Evolutionary conservation across 2,888 invertebrate genomes (phyloP).

Genomic region (Nasonovia ribisnigri): DNA sequence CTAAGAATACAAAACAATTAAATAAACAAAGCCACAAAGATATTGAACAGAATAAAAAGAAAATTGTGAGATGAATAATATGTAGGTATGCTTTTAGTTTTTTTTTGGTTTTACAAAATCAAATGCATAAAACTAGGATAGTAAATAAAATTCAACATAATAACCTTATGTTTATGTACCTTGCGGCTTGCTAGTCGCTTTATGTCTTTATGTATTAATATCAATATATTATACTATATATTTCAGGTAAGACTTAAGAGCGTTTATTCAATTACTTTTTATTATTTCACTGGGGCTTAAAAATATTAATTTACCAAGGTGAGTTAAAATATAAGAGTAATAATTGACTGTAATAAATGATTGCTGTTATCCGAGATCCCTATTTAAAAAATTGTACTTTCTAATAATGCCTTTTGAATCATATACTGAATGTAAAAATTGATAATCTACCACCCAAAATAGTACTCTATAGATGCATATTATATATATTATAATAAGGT

Average conservation of each 20-base stretch:
- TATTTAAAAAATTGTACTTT: neutral
- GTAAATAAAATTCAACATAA: neutral
- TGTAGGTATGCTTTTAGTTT: neutral
- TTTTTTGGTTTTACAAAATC: neutral
- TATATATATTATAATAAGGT: neutral
- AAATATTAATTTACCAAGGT: neutral
- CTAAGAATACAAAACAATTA: conserved; percentile 45
- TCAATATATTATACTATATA: neutral
- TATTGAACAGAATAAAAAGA: conserved; percentile 26
- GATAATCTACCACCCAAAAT: neutral
- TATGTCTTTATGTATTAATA: neutral
- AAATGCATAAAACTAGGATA: neutral
- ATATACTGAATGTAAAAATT: neutral
- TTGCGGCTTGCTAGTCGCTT: neutral
- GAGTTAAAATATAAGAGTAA: neutral
- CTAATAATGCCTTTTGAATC: neutral
- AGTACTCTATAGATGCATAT: neutral
- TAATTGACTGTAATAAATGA: neutral
- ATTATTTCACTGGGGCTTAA: neutral
- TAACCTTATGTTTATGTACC: neutral
- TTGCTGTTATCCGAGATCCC: neutral
- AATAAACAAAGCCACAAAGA: conserved; percentile 29
- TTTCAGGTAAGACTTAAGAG: neutral
- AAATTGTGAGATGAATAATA: neutral
- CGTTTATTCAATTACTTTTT: neutral